Conservation (phyloP, 2,113 vertebrate species). For the Dissostichus mawsoni region DNA sequence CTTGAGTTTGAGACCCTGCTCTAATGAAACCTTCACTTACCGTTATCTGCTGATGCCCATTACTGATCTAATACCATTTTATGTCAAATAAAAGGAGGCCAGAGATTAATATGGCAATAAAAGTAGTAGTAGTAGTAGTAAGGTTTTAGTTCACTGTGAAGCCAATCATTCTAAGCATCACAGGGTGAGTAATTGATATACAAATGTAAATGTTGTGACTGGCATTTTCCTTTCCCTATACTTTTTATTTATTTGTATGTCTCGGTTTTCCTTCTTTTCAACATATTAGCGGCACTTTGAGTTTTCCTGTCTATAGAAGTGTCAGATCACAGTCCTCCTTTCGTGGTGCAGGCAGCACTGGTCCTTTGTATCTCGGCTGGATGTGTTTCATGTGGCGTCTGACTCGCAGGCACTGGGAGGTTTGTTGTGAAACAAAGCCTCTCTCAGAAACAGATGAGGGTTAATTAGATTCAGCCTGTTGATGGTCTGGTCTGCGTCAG, state of each 20-base stretch:
- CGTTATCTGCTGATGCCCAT: neutral
- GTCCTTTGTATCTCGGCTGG: slow-evolving; percentile 10
- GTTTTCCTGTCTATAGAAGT: neutral
- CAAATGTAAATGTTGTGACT: too few species aligned
- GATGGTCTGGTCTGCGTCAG: slow-evolving; percentile 62
- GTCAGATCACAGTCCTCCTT: neutral
- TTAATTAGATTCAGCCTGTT: slow-evolving; percentile 74
- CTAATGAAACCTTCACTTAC: neutral
- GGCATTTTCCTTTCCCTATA: too few species aligned
- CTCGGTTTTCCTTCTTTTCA: neutral
- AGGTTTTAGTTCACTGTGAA: too few species aligned
- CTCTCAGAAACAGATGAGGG: slow-evolving; percentile 67
- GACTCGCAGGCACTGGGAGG: slow-evolving; percentile 36
- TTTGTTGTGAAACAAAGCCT: slow-evolving; percentile 69
- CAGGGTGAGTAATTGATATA: too few species aligned
- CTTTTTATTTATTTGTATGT: neutral
- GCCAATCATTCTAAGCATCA: too few species aligned
- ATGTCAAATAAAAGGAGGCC: too few species aligned
- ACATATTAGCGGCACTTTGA: neutral
- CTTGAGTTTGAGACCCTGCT: too few species aligned
- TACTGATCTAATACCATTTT: neutral
- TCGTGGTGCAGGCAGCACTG: neutral
- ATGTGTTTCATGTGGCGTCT: slow-evolving; percentile 39
- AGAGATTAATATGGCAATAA: neutral
- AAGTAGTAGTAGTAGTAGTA: too few species aligned